phyloP scores from a whole-genome alignment of 1,140 invertebrate genomes.

The Leptoteleia sp. region DNA sequence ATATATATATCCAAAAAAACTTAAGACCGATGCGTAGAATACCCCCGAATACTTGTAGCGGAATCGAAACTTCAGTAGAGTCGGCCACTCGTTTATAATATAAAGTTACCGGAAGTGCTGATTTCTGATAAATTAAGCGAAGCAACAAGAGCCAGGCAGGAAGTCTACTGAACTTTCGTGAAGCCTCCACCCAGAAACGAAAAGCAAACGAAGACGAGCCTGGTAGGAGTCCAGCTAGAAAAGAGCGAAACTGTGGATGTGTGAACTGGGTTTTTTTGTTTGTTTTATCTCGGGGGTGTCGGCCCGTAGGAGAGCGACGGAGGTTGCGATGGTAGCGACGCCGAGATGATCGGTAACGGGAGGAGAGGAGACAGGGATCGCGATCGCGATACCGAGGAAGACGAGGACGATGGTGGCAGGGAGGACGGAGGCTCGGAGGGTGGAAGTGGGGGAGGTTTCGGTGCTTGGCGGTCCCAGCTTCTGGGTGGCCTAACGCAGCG shows the following conservation, averaged over 20 bases:
- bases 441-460: slow-evolving; percentile 89
- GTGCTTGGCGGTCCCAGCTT: slow-evolving; percentile 91
- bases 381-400: slow-evolving; percentile 79
- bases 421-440: slow-evolving; percentile 80
- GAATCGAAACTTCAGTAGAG: no score
- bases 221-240: slow-evolving; percentile 33
- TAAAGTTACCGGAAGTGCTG: no score
- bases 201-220: slow-evolving; percentile 29
- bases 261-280: slow-evolving; percentile 70
- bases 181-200: not conserved
- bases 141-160: no score
- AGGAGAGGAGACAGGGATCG: slow-evolving; percentile 88
- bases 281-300: slow-evolving; percentile 66
- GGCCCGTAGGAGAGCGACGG: slow-evolving; percentile 78
- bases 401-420: slow-evolving; percentile 79
- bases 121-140: no score
- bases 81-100: not conserved
- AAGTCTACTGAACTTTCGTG: slow-evolving; percentile 17
- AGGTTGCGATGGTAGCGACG: slow-evolving; percentile 80
- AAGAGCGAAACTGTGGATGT: slow-evolving; percentile 65
- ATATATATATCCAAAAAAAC: no score
- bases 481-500: slow-evolving; percentile 95
- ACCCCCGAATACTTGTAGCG: no score
- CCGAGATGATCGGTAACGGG: slow-evolving; percentile 81
- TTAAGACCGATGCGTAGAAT: no score